Base-by-base conservation (phyloP, 1,140 invertebrate genomes). In the Carcinoscorpius rotundicauda region DNA sequence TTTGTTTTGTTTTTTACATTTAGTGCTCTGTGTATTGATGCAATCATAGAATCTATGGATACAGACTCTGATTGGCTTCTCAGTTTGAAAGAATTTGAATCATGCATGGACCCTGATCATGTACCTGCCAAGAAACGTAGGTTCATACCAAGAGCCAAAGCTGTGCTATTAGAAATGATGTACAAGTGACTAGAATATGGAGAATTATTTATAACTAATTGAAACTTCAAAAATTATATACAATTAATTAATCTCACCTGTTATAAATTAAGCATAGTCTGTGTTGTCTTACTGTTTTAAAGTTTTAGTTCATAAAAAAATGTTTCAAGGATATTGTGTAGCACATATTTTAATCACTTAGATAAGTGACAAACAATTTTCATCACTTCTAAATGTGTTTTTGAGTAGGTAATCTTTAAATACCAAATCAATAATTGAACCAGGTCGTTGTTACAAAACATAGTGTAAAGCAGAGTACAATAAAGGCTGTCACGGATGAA, bases 21-120 rank as follows among this genome's bases (percentile, higher is more conserved):
- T 58, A 75, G 73, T 60, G 73, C 69, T 6, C 60, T 75, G 10
- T 75, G 73, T 60, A 66, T 74, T 6, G 73, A 74, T 67, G 73
- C 73, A 56, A 66, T 75, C 52, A 67, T 75, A 50, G 73, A 73
- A 59, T 65, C 68, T 52, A 73, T 64, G n/a, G 73, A 75, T 67
- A 64, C 58, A 4, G 71, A 74, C 65, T 65, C 65, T 48, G 73
- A 75, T 68, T 75, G 73, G 73, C 61, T 69, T 10, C 63, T 75
- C 4, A 67, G 69, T 57, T 73, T 74, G 53, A 68, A 73, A 51
- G 73, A 75, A 53, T 75, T 74, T 63, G 70, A 67, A 48, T 71
- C 64, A 8, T 58, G 71, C 11, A 66, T 75, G 63, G 66, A 72
- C 61, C 72, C 73, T 11, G 64, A 65, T 8, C 73, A 70, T 61